These are phyloP conservation scores for Psephotus haematonotus DNA, from an alignment of 2,113 vertebrate species.

Conservation along the genomic window DNA sequence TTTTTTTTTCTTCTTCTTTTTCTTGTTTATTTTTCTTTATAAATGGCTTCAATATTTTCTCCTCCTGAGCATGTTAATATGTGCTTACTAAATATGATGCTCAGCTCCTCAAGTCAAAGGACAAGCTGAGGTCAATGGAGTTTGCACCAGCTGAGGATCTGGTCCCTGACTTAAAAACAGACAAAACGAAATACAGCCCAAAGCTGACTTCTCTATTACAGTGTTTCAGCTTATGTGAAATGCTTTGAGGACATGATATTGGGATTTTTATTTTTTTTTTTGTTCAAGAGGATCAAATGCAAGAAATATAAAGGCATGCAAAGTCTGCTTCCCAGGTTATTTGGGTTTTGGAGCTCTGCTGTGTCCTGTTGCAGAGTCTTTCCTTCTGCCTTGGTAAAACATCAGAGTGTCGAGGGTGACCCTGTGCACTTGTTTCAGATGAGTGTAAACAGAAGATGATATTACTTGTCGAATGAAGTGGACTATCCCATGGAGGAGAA, in stretches of 20 bases:
- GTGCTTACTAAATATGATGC: background rate
- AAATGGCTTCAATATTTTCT: background rate
- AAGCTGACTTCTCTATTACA: constrained; percentile 47
- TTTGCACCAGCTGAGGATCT: background rate
- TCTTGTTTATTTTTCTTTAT: background rate
- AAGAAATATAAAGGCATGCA: constrained; percentile 55
- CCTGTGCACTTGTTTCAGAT: constrained; percentile 69
- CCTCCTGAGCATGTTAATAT: background rate
- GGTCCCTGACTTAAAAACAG: background rate
- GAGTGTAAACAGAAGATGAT: constrained; percentile 77
- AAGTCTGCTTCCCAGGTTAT: constrained; percentile 64
- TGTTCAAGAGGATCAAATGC: constrained; percentile 41
- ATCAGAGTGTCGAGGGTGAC: constrained; percentile 66
- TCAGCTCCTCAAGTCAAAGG: background rate
- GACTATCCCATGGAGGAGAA: constrained; percentile 79
- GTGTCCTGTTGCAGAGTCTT: constrained; percentile 35
- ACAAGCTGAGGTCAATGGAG: background rate
- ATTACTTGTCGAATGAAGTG: constrained; percentile 74
- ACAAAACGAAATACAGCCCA: constrained; percentile 19
- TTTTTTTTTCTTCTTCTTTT: background rate
- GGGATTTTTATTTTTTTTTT: background rate
- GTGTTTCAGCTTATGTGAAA: constrained; percentile 23
- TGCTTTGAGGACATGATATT: constrained; percentile 56
- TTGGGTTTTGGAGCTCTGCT: constrained; percentile 30
- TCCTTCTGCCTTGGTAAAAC: constrained; percentile 67